phyloP scores from a whole-genome alignment of 1,140 invertebrate species.

The Micrasema minimum region DNA sequence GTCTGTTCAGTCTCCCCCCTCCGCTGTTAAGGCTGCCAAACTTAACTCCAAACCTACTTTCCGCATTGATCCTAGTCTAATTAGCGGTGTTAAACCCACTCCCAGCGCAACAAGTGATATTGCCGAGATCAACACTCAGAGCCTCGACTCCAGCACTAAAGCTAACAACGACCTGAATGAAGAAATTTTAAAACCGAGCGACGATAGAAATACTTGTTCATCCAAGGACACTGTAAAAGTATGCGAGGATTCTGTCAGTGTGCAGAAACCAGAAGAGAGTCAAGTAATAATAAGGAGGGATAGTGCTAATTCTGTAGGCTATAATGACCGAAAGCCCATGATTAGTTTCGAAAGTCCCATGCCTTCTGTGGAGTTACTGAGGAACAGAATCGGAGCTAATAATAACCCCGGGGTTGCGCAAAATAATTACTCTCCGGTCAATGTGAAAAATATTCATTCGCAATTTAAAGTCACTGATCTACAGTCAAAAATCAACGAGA shows the following conservation, averaged over 20 bases:
- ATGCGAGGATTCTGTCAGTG: neutral
- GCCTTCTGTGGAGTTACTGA: constrained; percentile 25
- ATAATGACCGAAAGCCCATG: constrained; percentile 46
- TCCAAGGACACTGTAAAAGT: too few relatives aligned
- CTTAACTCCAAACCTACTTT: constrained; percentile 41
- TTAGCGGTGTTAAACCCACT: constrained; percentile 34
- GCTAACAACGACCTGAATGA: too few relatives aligned
- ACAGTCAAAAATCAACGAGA: too few relatives aligned
- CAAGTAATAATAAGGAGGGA: constrained; percentile 48
- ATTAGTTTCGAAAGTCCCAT: constrained; percentile 48
- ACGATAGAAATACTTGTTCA: too few relatives aligned
- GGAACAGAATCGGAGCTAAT: constrained; percentile 17
- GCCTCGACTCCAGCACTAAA: too few relatives aligned
- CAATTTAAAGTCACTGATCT: neutral
- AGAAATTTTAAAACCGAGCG: too few relatives aligned
- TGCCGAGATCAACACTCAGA: neutral
- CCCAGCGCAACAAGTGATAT: constrained; percentile 24
- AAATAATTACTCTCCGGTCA: constrained; percentile 6
- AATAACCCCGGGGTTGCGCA: neutral
- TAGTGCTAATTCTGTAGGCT: constrained; percentile 40
- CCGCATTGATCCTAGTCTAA: constrained; percentile 48
- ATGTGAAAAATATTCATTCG: neutral
- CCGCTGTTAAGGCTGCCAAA: constrained; percentile 8
- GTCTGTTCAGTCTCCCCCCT: neutral
- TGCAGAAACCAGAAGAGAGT: constrained; percentile 27